Evolutionary conservation across 2,113 vertebrate genomes (phyloP).

Genomic region (Hippocampus guttulatus): DNA sequence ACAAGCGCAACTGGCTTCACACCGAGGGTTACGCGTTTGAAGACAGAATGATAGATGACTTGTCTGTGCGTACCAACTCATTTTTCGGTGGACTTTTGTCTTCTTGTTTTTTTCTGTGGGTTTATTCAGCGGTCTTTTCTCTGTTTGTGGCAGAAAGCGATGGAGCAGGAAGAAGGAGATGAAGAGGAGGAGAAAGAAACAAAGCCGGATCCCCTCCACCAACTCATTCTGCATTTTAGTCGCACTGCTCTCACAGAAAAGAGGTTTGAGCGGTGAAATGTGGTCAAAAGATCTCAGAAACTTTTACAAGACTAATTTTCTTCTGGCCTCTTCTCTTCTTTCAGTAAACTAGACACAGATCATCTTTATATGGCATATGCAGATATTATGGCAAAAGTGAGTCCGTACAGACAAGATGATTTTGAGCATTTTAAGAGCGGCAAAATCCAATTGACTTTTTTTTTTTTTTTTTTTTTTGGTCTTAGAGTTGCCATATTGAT

Average conservation of each 20-base stretch:
- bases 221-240: conserved; percentile 92
- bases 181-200: conserved; percentile 83
- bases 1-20: conserved; percentile 83
- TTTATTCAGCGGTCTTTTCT: background rate
- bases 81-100: background rate
- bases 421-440: background rate
- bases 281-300: background rate
- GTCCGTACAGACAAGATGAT: background rate
- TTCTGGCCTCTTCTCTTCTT: conserved; percentile 27
- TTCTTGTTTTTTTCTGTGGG: background rate
- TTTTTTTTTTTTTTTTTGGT: background rate
- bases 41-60: conserved; percentile 90
- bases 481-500: conserved; percentile 85
- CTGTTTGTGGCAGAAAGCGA: conserved; percentile 68
- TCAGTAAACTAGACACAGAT: conserved; percentile 77
- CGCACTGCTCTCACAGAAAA: conserved; percentile 89
- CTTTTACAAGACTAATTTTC: background rate
- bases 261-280: conserved; percentile 66
- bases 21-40: conserved; percentile 88
- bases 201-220: conserved; percentile 89
- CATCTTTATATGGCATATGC: conserved; percentile 78
- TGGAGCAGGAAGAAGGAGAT: conserved; percentile 80
- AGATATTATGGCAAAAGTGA: conserved; percentile 79
- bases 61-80: conserved; percentile 76
- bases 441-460: background rate